phyloP scores from a whole-genome alignment of 1,140 invertebrate species.

The Heliconius congener region DNA sequence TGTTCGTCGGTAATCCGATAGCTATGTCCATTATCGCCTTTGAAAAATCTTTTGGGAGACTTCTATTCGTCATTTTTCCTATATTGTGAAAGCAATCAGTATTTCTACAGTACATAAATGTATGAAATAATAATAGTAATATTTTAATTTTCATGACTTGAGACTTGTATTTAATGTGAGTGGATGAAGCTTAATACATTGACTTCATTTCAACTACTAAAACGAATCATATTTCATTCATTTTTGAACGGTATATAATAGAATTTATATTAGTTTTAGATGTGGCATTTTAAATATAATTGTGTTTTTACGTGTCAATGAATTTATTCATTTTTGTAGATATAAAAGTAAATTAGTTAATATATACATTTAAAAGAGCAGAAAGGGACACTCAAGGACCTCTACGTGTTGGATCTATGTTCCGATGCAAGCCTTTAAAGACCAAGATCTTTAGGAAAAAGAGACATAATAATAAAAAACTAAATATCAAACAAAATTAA shows the following conservation, averaged over 20 bases:
- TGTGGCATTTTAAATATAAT: background rate
- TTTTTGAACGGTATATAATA: constrained; percentile 8
- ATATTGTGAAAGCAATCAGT: constrained; percentile 52
- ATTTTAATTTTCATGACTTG: background rate
- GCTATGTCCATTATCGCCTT: constrained; percentile 64
- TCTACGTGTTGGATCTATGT: too few relatives aligned
- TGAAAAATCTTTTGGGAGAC: constrained; percentile 57
- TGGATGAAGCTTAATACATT: background rate
- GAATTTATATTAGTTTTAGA: background rate
- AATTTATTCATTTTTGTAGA: too few relatives aligned
- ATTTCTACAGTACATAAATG: background rate
- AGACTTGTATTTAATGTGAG: background rate
- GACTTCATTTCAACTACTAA: background rate
- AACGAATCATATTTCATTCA: background rate
- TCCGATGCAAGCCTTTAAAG: too few relatives aligned
- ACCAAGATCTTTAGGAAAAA: too few relatives aligned
- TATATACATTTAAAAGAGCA: too few relatives aligned
- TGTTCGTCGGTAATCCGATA: constrained; percentile 56
- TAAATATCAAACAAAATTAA: too few relatives aligned
- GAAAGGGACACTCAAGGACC: too few relatives aligned
- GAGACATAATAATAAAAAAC: too few relatives aligned
- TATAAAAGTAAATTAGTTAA: too few relatives aligned
- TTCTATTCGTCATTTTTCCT: constrained; percentile 45
- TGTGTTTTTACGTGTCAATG: background rate
- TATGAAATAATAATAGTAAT: background rate